Evolutionary conservation across 2,113 vertebrate species (phyloP).

Genomic region (Pseudorectes ferrugineus): DNA sequence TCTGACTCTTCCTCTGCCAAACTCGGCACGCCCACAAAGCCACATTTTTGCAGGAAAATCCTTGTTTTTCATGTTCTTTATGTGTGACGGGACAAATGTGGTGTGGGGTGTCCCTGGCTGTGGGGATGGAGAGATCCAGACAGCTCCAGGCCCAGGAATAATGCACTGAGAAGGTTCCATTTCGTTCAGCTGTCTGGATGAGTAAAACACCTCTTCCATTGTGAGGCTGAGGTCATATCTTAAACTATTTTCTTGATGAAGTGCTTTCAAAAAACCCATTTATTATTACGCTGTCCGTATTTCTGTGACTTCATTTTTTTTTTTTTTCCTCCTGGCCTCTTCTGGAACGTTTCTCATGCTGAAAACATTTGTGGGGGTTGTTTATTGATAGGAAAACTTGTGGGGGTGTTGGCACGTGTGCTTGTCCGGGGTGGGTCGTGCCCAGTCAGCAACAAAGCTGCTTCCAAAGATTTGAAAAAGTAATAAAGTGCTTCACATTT

Average conservation of each 20-base stretch:
- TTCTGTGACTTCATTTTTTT: conserved; percentile 24
- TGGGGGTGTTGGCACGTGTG: neutral
- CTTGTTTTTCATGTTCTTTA: neutral
- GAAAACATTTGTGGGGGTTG: conserved; percentile 29
- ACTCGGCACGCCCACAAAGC: neutral
- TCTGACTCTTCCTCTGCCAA: neutral
- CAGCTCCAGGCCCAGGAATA: neutral
- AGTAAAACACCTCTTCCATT: conserved; percentile 36
- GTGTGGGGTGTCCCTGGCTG: neutral
- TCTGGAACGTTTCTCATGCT: neutral
- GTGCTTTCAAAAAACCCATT: conserved; percentile 45
- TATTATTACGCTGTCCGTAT: neutral
- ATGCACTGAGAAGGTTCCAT: conserved; percentile 4
- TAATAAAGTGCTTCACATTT: neutral
- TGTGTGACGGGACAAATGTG: neutral
- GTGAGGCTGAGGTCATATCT: conserved; percentile 35
- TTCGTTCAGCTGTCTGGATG: conserved; percentile 7
- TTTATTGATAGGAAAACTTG: conserved; percentile 10
- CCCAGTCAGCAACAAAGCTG: neutral
- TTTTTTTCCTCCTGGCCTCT: neutral
- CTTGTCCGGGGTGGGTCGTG: neutral
- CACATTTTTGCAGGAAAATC: neutral
- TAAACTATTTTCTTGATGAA: conserved; percentile 51
- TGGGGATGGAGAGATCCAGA: neutral
- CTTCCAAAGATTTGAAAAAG: conserved; percentile 38